Evolutionary conservation across 2,113 vertebrate genomes (phyloP).

Genomic region (Crypturellus undulatus): DNA sequence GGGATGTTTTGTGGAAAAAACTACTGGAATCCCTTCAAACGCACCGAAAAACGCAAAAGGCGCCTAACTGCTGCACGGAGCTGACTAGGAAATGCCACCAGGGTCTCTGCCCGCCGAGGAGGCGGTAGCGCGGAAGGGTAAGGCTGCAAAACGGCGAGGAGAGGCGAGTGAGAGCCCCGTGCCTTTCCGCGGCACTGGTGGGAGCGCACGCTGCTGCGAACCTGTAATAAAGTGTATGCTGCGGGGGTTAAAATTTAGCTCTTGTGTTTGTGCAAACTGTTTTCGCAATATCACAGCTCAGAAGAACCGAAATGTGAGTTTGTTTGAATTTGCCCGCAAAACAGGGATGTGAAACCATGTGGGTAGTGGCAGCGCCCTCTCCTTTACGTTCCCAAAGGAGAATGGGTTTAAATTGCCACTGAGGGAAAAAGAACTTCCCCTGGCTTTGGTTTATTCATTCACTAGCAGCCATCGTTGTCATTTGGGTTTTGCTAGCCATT

Average conservation of each 20-base stretch:
- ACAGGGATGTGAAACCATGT: not conserved
- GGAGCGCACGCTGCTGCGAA: not conserved
- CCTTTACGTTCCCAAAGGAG: not conserved
- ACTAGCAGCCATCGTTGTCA: not conserved
- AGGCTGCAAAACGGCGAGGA: not conserved
- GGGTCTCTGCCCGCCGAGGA: not conserved
- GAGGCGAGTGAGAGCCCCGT: fast-evolving
- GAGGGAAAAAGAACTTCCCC: not conserved
- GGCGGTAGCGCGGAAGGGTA: not conserved
- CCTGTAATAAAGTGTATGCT: not conserved
- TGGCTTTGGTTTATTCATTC: not conserved
- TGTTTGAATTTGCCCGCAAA: not conserved
- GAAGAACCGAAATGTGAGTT: not conserved
- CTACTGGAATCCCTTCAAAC: fast-evolving
- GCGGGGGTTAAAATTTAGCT: not conserved
- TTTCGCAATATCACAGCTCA: not conserved
- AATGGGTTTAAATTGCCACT: not conserved
- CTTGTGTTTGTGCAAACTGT: not conserved
- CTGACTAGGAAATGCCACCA: not conserved
- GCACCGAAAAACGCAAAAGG: not conserved
- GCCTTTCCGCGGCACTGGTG: not conserved
- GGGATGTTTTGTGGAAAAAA: fast-evolving
- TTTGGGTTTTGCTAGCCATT: not conserved
- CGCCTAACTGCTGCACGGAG: fast-evolving
- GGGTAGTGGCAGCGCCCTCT: not conserved